phyloP scores from a whole-genome alignment of 2,888 invertebrate genomes.

The Micoletzkya japonica region DNA sequence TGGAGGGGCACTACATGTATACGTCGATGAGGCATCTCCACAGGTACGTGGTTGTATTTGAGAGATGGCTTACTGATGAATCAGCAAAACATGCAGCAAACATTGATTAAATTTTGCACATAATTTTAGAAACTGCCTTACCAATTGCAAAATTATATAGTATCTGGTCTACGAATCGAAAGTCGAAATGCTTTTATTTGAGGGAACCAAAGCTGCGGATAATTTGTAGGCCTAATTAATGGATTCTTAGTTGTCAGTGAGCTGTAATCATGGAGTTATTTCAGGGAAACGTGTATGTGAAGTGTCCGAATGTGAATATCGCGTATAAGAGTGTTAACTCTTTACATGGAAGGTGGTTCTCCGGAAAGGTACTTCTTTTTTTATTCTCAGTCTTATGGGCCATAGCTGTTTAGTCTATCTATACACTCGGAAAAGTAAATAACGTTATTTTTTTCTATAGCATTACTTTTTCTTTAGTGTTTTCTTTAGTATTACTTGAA shows the following conservation, averaged over 20 bases:
- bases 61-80: background rate
- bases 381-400: background rate
- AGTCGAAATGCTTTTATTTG: too few relatives aligned
- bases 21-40: constrained; percentile 55
- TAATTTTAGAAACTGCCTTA: too few relatives aligned
- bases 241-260: too few relatives aligned
- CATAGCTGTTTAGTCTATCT: background rate
- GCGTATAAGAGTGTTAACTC: constrained; percentile 95
- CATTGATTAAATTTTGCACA: background rate
- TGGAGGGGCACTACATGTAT: constrained; percentile 72
- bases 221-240: too few relatives aligned
- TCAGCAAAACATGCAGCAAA: background rate
- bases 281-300: constrained; percentile 92
- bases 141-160: too few relatives aligned
- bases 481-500: background rate
- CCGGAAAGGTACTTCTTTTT: constrained; percentile 69
- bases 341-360: constrained; percentile 96
- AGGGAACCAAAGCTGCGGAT: too few relatives aligned
- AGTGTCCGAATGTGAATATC: constrained; percentile 93
- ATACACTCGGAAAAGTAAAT: background rate
- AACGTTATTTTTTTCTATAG: background rate
- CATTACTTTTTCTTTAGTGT: background rate
- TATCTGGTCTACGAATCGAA: too few relatives aligned
- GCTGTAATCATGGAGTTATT: too few relatives aligned
- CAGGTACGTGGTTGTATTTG: constrained; percentile 20